Evolutionary conservation across 1,140 invertebrate species (phyloP).

Genomic region (Leucophenga varia): DNA sequence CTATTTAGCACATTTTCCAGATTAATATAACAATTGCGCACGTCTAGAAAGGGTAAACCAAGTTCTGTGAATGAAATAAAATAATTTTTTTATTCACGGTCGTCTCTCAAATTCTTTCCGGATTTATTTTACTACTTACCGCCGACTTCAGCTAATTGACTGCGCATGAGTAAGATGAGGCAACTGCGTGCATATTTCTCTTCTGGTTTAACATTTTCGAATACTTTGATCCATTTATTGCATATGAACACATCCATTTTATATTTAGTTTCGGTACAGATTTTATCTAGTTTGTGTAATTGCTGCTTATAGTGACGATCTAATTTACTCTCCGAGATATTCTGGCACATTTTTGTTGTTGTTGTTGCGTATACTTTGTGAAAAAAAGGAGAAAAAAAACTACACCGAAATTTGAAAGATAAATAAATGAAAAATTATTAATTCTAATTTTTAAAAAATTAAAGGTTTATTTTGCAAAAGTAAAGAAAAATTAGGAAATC

Average conservation of each 20-base stretch:
- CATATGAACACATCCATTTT: constrained; percentile 8
- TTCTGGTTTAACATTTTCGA: not conserved
- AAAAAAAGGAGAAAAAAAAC: no score
- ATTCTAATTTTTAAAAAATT: no score
- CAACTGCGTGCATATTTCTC: constrained; percentile 36
- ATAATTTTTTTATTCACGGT: no score
- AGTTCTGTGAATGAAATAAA: no score
- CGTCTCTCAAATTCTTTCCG: no score
- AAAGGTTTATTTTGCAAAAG: no score
- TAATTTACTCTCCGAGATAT: constrained; percentile 21
- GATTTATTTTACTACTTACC: no score
- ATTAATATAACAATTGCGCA: constrained; percentile 5
- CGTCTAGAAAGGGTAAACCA: constrained; percentile 20
- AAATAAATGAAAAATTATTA: no score
- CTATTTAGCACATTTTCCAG: not conserved
- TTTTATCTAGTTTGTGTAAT: constrained; percentile 14
- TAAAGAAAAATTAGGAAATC: no score
- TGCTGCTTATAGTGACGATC: constrained; percentile 29
- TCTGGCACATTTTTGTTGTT: no score
- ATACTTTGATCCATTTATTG: constrained; percentile 22
- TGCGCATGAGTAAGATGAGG: constrained; percentile 30
- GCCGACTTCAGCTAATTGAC: constrained; percentile 21
- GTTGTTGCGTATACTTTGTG: no score
- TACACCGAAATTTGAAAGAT: no score
- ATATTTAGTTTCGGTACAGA: constrained; percentile 7